These are phyloP conservation scores for Microchrysa polita DNA, from an alignment of 2,888 invertebrate genomes.

Conservation along the genomic window DNA sequence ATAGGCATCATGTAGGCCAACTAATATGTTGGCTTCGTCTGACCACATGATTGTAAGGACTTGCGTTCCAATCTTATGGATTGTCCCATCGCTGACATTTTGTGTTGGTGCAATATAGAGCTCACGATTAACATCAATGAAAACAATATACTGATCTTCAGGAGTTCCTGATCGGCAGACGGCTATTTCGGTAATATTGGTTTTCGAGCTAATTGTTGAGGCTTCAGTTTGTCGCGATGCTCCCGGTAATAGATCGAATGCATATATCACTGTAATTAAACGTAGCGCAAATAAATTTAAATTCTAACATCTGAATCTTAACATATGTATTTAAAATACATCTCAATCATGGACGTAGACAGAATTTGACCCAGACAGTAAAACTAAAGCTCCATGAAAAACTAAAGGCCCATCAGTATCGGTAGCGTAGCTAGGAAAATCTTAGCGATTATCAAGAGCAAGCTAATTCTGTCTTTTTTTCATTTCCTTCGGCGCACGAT, in stretches of 20 bases:
- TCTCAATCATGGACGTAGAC: too few relatives aligned
- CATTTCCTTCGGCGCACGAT: too few relatives aligned
- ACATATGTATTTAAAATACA: too few relatives aligned
- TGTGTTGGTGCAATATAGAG: conserved; percentile 77
- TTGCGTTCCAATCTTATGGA: conserved; percentile 65
- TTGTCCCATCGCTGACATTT: conserved; percentile 39
- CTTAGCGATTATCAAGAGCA: too few relatives aligned
- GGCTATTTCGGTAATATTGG: conserved; percentile 82
- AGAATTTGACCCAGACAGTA: too few relatives aligned
- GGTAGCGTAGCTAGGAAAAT: too few relatives aligned
- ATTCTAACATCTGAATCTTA: too few relatives aligned
- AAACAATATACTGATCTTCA: conserved; percentile 82
- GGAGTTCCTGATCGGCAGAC: conserved; percentile 85
- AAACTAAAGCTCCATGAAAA: too few relatives aligned
- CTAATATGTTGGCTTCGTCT: conserved; percentile 80
- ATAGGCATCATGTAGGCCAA: conserved; percentile 80
- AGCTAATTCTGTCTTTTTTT: too few relatives aligned
- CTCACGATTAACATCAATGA: conserved; percentile 90
- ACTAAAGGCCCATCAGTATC: too few relatives aligned
- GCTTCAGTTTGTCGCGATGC: conserved; percentile 70
- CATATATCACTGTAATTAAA: conserved; percentile 78
- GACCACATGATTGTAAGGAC: conserved; percentile 70
- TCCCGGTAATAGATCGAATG: conserved; percentile 78
- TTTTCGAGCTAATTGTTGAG: conserved; percentile 70
- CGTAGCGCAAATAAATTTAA: too few relatives aligned